Conservation (phyloP, 1,140 invertebrate genomes). For the Platyura marginata region DNA sequence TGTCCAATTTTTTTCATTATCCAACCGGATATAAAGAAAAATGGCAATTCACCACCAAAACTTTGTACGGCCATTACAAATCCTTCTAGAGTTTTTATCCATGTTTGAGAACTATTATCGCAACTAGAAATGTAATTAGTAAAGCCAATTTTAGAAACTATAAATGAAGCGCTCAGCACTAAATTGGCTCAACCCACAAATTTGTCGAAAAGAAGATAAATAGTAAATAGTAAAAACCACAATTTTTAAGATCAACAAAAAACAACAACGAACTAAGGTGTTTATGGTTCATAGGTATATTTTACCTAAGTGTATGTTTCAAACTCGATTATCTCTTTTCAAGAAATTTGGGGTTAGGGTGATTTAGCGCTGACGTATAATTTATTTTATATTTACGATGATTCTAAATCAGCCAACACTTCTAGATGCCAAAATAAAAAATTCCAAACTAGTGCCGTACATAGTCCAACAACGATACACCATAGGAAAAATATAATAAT, state of each 20-base stretch:
- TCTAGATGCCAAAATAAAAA: conserved; percentile 72
- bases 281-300: no score
- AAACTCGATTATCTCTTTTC: no score
- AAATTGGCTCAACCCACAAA: no score
- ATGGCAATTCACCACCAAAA: conserved; percentile 73
- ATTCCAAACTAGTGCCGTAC: conserved; percentile 74
- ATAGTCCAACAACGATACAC: conserved; percentile 64
- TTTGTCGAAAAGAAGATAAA: no score
- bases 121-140: conserved; percentile 5
- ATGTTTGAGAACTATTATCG: no score
- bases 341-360: no score
- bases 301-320: no score
- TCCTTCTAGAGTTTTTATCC: conserved; percentile 68
- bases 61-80: conserved; percentile 57
- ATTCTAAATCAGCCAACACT: conserved; percentile 32
- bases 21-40: conserved; percentile 65
- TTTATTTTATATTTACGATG: no score
- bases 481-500: conserved; percentile 53
- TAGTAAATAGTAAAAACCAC: no score
- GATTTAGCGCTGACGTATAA: no score
- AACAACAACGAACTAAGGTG: no score
- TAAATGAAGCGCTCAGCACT: neutral
- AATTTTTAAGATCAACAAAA: no score
- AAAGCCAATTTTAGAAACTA: conserved; percentile 25
- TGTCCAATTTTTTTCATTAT: conserved; percentile 71